Conservation (phyloP, 1,140 invertebrate genomes). For the Meteorus sp. region DNA sequence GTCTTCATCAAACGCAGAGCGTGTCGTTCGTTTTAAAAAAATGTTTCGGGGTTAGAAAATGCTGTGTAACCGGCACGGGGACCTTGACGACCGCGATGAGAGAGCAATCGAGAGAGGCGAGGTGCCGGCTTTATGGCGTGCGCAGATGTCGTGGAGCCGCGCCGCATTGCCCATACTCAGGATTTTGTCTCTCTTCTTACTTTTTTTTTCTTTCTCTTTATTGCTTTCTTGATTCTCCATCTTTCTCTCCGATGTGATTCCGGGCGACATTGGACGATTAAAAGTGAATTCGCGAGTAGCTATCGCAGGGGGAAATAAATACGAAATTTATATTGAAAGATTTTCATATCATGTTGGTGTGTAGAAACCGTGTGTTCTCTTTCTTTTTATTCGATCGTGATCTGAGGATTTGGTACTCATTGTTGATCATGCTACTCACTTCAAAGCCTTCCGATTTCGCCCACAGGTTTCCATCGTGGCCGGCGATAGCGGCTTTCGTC, state of each 20-base stretch:
- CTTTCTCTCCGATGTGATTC: too few species aligned
- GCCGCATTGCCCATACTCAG: too few species aligned
- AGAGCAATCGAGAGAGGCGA: slow-evolving; percentile 11
- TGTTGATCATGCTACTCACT: slow-evolving; percentile 64
- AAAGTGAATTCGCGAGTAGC: too few species aligned
- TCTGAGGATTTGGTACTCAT: neutral
- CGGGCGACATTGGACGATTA: too few species aligned
- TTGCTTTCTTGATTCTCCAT: too few species aligned
- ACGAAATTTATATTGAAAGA: too few species aligned
- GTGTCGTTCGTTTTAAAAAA: too few species aligned
- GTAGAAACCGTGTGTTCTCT: neutral
- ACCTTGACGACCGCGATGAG: slow-evolving; percentile 18
- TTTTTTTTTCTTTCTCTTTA: too few species aligned
- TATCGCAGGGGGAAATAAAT: too few species aligned
- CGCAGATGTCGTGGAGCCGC: slow-evolving; percentile 22
- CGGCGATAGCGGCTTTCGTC: slow-evolving; percentile 90
- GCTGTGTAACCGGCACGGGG: slow-evolving; percentile 13
- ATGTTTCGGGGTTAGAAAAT: slow-evolving; percentile 29
- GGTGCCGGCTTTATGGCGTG: slow-evolving; percentile 9
- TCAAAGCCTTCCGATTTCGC: slow-evolving; percentile 91
- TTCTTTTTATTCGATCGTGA: too few species aligned
- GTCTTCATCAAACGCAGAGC: too few species aligned
- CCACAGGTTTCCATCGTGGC: slow-evolving; percentile 93
- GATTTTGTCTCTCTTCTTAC: neutral
- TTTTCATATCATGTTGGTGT: neutral